A percentile compares a stretch with the other conserved stretches of the same genome.
These are phyloP conservation scores for Dermochelys coriacea DNA, from an alignment of 2,797 vertebrate genomes.

Conservation along the genomic window DNA sequence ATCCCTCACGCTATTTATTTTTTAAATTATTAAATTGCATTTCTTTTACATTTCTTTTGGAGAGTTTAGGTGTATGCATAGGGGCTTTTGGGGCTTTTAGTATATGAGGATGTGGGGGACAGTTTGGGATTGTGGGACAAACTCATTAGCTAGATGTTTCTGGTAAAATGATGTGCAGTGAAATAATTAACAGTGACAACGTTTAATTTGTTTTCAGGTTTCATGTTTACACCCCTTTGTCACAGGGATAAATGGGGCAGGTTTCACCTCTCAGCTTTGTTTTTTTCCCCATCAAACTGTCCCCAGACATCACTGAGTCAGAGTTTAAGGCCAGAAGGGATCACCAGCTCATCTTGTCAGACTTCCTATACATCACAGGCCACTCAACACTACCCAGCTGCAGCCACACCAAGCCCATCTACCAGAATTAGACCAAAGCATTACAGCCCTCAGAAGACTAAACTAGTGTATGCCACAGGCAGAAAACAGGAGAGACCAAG, in stretches of 20 bases:
- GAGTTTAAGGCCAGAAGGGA: not conserved
- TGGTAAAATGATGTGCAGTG: rapidly evolving
- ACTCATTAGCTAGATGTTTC: not conserved
- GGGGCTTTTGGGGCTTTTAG: not conserved
- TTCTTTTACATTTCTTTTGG: constrained; percentile 49
- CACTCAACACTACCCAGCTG: not conserved
- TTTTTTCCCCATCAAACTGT: not conserved
- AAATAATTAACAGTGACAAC: not conserved
- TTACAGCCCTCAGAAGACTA: not conserved
- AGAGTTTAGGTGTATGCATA: not conserved
- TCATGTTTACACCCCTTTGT: not conserved
- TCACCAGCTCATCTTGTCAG: not conserved
- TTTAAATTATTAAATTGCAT: constrained; percentile 53
- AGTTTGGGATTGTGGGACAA: not conserved
- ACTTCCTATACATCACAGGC: not conserved
- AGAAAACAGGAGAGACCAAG: not conserved
- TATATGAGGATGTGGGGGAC: not conserved
- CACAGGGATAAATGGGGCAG: rapidly evolving
- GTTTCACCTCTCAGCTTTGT: not conserved
- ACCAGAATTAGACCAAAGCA: not conserved
- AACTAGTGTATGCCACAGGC: not conserved
- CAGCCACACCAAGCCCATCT: not conserved
- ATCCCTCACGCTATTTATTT: constrained; percentile 64
- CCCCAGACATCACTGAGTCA: rapidly evolving
- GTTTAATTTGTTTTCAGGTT: not conserved